Conservation (phyloP, 2,113 vertebrate genomes). For the Isurus oxyrinchus region DNA sequence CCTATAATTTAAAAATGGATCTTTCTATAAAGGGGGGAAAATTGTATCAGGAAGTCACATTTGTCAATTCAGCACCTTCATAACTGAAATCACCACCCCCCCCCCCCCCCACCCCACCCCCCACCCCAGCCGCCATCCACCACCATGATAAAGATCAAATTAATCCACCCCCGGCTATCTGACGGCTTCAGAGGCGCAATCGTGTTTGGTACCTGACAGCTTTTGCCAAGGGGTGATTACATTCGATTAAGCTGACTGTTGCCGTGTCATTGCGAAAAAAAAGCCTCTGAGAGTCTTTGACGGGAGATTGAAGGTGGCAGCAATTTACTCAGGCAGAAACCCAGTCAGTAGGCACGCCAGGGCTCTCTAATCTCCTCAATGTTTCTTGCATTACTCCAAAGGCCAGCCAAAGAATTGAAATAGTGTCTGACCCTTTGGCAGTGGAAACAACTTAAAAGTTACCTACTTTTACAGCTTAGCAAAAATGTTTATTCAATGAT, state of each 20-base stretch:
- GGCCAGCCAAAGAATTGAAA: slow-evolving; percentile 23
- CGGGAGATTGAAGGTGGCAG: slow-evolving; percentile 33
- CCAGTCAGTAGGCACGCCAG: slow-evolving; percentile 28
- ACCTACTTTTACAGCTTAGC: neutral
- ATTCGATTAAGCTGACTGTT: slow-evolving; percentile 35
- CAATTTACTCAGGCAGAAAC: slow-evolving; percentile 35
- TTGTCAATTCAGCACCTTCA: slow-evolving; percentile 15
- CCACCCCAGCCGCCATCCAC: neutral
- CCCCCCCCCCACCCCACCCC: neutral
- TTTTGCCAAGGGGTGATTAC: slow-evolving; percentile 31
- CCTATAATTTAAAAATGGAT: neutral
- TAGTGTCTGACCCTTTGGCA: neutral
- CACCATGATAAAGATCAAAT: slow-evolving; percentile 25
- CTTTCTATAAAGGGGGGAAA: neutral
- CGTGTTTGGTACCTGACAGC: slow-evolving; percentile 33
- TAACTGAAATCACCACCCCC: neutral
- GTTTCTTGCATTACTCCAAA: slow-evolving; percentile 17
- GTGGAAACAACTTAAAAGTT: neutral
- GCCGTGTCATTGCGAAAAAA: slow-evolving; percentile 20
- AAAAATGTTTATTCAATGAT: neutral
- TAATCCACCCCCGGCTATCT: slow-evolving; percentile 28
- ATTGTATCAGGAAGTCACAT: slow-evolving; percentile 30
- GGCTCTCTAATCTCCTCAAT: slow-evolving; percentile 30
- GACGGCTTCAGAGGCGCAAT: slow-evolving; percentile 21
- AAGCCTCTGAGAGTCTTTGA: slow-evolving; percentile 28